A percentile compares a stretch with the other conserved stretches of the same genome.
phyloP scores from a whole-genome alignment of 1,140 invertebrate species.

The Mizuhopecten yessoensis region DNA sequence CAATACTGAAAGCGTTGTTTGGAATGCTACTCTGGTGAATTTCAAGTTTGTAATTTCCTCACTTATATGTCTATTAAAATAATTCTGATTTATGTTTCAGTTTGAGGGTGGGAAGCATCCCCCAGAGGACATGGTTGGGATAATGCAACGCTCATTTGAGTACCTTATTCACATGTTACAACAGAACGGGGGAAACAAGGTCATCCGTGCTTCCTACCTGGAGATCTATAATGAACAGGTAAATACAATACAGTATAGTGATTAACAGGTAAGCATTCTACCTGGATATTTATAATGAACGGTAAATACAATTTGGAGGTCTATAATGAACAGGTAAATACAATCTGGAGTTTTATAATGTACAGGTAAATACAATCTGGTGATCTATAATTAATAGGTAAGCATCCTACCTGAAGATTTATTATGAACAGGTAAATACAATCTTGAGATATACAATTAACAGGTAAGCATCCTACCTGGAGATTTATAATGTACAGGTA shows the following conservation, averaged over 20 bases:
- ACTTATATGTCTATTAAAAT: neutral
- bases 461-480: constrained; percentile 64
- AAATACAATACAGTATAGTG: constrained; percentile 42
- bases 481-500: no score
- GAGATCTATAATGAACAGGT: constrained; percentile 84
- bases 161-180: constrained; percentile 79
- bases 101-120: constrained; percentile 77
- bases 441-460: constrained; percentile 84
- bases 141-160: constrained; percentile 82
- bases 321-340: constrained; percentile 83
- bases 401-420: no score
- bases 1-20: no score
- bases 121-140: constrained; percentile 77
- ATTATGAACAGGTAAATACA: constrained; percentile 46
- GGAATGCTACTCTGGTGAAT: no score
- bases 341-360: no score
- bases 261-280: neutral
- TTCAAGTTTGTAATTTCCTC: neutral
- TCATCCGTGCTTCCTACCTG: constrained; percentile 81
- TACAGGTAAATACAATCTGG: constrained; percentile 75
- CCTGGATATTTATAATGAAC: constrained; percentile 50
- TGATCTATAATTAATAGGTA: constrained; percentile 73
- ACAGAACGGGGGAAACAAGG: constrained; percentile 71
- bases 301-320: constrained; percentile 81
- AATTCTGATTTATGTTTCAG: constrained; percentile 59